Evolutionary conservation across 1,140 invertebrate genomes (phyloP), one percentile per base, ranked within the genome.

Genomic region (Drosophila pseudoobscura): DNA sequence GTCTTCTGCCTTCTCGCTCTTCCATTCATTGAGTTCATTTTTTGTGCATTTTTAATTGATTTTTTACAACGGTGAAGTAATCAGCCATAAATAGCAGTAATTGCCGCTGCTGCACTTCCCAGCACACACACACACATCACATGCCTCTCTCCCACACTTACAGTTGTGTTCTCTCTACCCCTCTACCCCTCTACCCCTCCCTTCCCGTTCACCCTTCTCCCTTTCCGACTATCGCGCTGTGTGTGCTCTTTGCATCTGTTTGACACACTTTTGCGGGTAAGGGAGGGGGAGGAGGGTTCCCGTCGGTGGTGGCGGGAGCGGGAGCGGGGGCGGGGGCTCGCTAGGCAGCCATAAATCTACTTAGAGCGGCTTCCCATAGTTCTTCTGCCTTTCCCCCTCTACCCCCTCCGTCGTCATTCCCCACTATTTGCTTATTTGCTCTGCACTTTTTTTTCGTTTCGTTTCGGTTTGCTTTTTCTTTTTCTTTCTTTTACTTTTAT

Each of bases 41-140:
- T 80, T 82, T 46, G 82, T 85, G 83, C 63, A 87, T 87, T 87
- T 87, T 87, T 88, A 87, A 87, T 87, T 87, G 82, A 87, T 82
- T 87, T 52, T 82, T 88, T 88, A 88, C 83, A 83, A 83, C 82
- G 73, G 69, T 87, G 83, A 87, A 88, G 83, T 87, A 87, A 87
- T 87, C 83, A 79, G 71, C 75, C 83, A 73, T 75, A 87, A 87
- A 87, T 87, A 87, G 83, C 79, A 70, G 75, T 87, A 87, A 87
- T 87, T 87, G 82, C 83, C 61, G 59, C 39, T 66, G 50, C 59
- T 58, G 35, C 35, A 39, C 35, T 66, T 78, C 54, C 26, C 62
- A 43, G 53, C 53, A 17, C 29, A 43, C 17, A 9, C 8, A 13
- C 29, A 26, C 7, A 9, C 31, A 11, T 8, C 0, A 15, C n/a